phyloP scores from a whole-genome alignment of 2,888 invertebrate species.

The Hydroisotoma schaefferi region DNA sequence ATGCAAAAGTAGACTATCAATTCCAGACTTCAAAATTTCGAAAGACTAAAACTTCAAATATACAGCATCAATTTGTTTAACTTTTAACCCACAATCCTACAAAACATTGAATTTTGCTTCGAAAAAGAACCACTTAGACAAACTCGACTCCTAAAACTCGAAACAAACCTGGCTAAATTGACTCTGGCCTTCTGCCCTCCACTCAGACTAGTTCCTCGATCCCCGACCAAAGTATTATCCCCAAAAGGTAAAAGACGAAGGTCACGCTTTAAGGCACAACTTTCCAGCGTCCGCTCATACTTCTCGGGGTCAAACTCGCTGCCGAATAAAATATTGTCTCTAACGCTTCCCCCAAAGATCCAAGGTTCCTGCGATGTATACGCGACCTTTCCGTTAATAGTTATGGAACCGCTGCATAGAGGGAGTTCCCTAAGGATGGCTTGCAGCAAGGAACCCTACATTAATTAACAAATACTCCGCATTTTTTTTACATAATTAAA shows the following conservation, averaged over 20 bases:
- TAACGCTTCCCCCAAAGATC: slow-evolving; percentile 33
- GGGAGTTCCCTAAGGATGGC: slow-evolving; percentile 69
- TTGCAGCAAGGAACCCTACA: slow-evolving; percentile 56
- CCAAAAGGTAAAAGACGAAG: slow-evolving; percentile 54
- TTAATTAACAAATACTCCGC: not conserved
- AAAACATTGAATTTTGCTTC: too few relatives aligned
- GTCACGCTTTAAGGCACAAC: slow-evolving; percentile 55
- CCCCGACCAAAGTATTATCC: slow-evolving; percentile 57
- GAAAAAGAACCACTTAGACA: too few relatives aligned
- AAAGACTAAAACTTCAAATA: not conserved
- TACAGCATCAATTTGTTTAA: too few relatives aligned
- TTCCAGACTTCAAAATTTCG: not conserved
- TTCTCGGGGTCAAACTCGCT: slow-evolving; percentile 25
- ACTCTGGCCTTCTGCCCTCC: slow-evolving; percentile 72
- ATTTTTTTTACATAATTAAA: not conserved
- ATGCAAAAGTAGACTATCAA: not conserved
- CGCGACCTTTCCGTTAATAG: slow-evolving; percentile 59
- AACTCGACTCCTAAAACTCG: too few relatives aligned
- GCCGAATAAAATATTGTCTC: slow-evolving; percentile 43
- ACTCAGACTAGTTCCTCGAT: slow-evolving; percentile 62
- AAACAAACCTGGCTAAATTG: slow-evolving; percentile 52
- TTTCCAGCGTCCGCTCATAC: slow-evolving; percentile 54
- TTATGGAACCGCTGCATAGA: slow-evolving; percentile 60
- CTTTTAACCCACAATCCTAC: too few relatives aligned
- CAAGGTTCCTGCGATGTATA: slow-evolving; percentile 62